Evolutionary conservation across 2,797 vertebrate genomes (phyloP).

Genomic region (Gephyroberyx darwinii): DNA sequence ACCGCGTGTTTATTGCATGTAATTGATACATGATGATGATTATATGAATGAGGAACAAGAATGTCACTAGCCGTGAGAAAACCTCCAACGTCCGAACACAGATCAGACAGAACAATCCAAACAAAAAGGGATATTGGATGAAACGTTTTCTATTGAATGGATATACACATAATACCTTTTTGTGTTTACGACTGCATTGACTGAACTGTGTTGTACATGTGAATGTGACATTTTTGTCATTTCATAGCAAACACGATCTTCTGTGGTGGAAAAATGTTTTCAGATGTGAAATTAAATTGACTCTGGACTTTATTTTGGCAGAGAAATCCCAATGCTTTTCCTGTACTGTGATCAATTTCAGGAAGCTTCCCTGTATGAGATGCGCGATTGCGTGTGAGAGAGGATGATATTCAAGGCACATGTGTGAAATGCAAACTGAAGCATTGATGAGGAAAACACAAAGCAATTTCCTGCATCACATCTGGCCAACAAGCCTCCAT

Average conservation of each 20-base stretch:
- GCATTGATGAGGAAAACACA: slow-evolving; percentile 18
- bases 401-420: slow-evolving; percentile 44
- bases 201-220: neutral
- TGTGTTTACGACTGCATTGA: slow-evolving; percentile 25
- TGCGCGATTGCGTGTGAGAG: neutral
- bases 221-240: slow-evolving; percentile 16
- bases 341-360: slow-evolving; percentile 4
- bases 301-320: slow-evolving; percentile 14
- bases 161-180: slow-evolving; percentile 16
- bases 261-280: neutral
- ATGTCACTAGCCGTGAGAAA: neutral
- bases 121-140: neutral
- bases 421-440: slow-evolving; percentile 50
- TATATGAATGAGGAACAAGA: neutral
- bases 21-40: slow-evolving; percentile 27
- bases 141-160: slow-evolving; percentile 35
- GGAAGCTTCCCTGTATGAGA: slow-evolving; percentile 11
- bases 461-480: slow-evolving; percentile 17
- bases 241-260: neutral
- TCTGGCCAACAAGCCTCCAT: slow-evolving; percentile 17
- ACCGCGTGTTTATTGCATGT: slow-evolving; percentile 16
- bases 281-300: neutral
- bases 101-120: neutral
- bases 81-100: slow-evolving; percentile 5
- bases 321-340: slow-evolving; percentile 13